These are phyloP conservation scores for Notolabrus celidotus DNA, from an alignment of 2,797 vertebrate genomes.

Conservation along the genomic window DNA sequence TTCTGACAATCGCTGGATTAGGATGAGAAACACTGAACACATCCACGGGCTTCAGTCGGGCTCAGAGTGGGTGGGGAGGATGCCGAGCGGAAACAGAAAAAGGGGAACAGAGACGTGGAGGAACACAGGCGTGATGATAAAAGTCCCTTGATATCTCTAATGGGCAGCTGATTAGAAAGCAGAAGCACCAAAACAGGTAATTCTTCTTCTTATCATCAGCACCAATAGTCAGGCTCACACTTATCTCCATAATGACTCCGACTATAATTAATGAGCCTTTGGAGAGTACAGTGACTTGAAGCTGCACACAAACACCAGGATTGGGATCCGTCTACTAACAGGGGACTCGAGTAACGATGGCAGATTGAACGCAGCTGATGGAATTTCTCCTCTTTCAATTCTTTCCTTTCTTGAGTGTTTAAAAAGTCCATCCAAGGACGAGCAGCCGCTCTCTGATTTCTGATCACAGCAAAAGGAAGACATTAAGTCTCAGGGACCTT, in stretches of 20 bases:
- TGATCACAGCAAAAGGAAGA: slow-evolving; percentile 45
- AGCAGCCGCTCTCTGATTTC: slow-evolving; percentile 38
- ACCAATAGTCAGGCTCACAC: slow-evolving; percentile 65
- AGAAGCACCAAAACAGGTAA: slow-evolving; percentile 72
- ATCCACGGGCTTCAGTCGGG: slow-evolving; percentile 1
- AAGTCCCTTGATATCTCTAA: slow-evolving; percentile 68
- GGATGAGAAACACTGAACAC: slow-evolving; percentile 3
- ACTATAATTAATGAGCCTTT: slow-evolving; percentile 77
- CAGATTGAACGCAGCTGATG: slow-evolving; percentile 33
- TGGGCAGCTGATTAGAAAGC: slow-evolving; percentile 75
- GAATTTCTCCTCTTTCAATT: slow-evolving; percentile 36
- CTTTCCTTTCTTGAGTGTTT: background rate
- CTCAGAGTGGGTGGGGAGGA: slow-evolving; percentile 2
- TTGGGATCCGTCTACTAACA: slow-evolving; percentile 36
- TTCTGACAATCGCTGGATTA: slow-evolving; percentile 23
- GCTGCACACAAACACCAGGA: slow-evolving; percentile 44
- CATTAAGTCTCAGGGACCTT: slow-evolving; percentile 18
- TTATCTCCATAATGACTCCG: slow-evolving; percentile 78
- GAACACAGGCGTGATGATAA: slow-evolving; percentile 50
- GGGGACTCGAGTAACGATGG: slow-evolving; percentile 28
- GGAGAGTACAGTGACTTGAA: slow-evolving; percentile 65
- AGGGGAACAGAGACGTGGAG: slow-evolving; percentile 34
- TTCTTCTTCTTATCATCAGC: slow-evolving; percentile 71
- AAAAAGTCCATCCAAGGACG: slow-evolving; percentile 39
- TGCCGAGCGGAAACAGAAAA: slow-evolving; percentile 16